A percentile compares a stretch with the other conserved stretches of the same genome.
Conservation (phyloP, 2,797 vertebrate genomes). For the Myripristis jacobus region DNA sequence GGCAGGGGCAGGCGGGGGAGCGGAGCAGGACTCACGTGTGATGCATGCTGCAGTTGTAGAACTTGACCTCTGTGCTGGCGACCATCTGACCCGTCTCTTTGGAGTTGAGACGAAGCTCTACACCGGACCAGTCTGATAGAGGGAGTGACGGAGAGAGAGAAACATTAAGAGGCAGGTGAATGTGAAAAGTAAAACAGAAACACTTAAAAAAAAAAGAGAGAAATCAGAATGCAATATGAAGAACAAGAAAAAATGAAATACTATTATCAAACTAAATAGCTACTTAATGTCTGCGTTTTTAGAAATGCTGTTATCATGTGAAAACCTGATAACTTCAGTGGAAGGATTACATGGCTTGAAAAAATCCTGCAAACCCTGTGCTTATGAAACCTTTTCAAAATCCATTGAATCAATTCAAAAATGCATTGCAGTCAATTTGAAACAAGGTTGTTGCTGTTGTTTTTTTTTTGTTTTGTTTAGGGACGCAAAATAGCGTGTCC, state of each 20-base stretch:
- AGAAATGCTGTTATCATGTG: conserved; percentile 52
- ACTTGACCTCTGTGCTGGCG: conserved; percentile 96
- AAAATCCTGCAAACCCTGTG: conserved; percentile 45
- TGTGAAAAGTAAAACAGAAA: conserved; percentile 14
- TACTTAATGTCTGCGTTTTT: conserved; percentile 64
- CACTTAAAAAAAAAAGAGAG: neutral
- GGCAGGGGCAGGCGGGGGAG: neutral
- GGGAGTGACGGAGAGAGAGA: neutral
- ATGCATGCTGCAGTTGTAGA: conserved; percentile 98
- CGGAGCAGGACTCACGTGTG: conserved; percentile 87
- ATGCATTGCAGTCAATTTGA: conserved; percentile 35
- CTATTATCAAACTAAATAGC: conserved; percentile 73
- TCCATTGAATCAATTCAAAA: conserved; percentile 35
- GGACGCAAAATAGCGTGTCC: too few species aligned
- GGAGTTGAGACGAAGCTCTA: conserved; percentile 92
- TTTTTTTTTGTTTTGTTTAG: too few species aligned
- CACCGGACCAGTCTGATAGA: conserved; percentile 90
- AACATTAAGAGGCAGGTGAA: neutral
- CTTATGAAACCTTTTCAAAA: conserved; percentile 42
- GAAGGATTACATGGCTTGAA: conserved; percentile 63
- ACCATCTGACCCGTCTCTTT: conserved; percentile 93
- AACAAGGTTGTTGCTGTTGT: neutral
- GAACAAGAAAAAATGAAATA: conserved; percentile 57
- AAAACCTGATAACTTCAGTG: conserved; percentile 67
- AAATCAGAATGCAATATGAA: conserved; percentile 32